Evolutionary conservation across 2,113 vertebrate genomes (phyloP).

Genomic region (Amphilophus citrinellus): DNA sequence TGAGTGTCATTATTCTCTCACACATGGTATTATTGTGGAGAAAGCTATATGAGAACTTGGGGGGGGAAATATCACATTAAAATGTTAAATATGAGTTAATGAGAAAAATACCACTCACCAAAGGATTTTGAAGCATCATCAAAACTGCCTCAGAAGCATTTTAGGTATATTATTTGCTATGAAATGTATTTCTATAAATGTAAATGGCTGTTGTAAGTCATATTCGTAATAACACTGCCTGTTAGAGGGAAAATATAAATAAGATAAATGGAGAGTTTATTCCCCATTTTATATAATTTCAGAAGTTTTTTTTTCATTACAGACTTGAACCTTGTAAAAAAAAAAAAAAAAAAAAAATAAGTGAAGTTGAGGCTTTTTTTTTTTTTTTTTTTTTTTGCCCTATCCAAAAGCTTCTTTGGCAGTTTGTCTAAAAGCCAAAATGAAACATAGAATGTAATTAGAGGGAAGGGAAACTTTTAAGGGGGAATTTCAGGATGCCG

Average conservation of each 20-base stretch:
- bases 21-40: constrained; percentile 69
- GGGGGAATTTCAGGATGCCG: constrained; percentile 76
- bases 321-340: constrained; percentile 74
- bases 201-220: constrained; percentile 75
- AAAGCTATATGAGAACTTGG: constrained; percentile 50
- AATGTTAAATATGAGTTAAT: constrained; percentile 81
- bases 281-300: constrained; percentile 75
- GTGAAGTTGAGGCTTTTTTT: constrained; percentile 68
- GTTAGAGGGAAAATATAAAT: constrained; percentile 77
- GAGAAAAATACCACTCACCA: constrained; percentile 75
- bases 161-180: constrained; percentile 59
- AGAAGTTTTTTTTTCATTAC: constrained; percentile 76
- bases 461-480: constrained; percentile 76
- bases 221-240: constrained; percentile 72
- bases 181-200: constrained; percentile 70
- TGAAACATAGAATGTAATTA: constrained; percentile 81
- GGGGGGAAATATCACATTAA: constrained; percentile 74
- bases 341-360: constrained; percentile 66
- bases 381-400: constrained; percentile 36
- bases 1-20: constrained; percentile 83
- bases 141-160: constrained; percentile 55
- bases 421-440: constrained; percentile 76
- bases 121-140: constrained; percentile 67
- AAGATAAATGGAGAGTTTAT: constrained; percentile 80
- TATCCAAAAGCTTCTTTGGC: constrained; percentile 76